Evolutionary conservation across 2,797 vertebrate species (phyloP).

Genomic region (Cichlasoma orientale): DNA sequence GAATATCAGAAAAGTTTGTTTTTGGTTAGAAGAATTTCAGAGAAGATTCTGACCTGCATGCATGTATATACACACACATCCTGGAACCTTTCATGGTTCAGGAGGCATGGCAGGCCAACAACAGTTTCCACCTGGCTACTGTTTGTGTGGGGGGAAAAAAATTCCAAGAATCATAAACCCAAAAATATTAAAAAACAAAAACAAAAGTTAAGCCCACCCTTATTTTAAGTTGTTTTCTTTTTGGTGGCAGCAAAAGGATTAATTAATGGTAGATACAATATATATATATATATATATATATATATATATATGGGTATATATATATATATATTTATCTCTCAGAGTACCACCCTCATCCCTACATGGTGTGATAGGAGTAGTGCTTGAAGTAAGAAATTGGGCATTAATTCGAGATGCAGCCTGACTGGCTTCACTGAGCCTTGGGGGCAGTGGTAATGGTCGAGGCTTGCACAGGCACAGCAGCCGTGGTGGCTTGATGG

Average conservation of each 20-base stretch:
- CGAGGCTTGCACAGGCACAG: slow-evolving; percentile 84
- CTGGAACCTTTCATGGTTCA: slow-evolving; percentile 49
- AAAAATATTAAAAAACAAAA: slow-evolving; percentile 23
- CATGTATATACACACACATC: slow-evolving; percentile 46
- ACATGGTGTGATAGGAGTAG: slow-evolving; percentile 54
- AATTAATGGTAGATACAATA: slow-evolving; percentile 75
- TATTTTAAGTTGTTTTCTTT: slow-evolving; percentile 75
- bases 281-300: too few relatives aligned
- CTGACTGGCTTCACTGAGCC: slow-evolving; percentile 89
- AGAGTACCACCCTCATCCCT: slow-evolving; percentile 50
- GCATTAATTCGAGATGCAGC: slow-evolving; percentile 39
- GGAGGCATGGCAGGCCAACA: slow-evolving; percentile 55
- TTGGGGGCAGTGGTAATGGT: slow-evolving; percentile 98
- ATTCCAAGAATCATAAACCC: slow-evolving; percentile 48
- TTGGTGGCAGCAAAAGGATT: slow-evolving; percentile 85
- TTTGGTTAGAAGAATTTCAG: slow-evolving; percentile 87
- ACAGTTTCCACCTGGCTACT: slow-evolving; percentile 58
- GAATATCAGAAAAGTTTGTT: slow-evolving; percentile 82
- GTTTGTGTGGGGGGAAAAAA: slow-evolving; percentile 43
- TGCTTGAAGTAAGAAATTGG: slow-evolving; percentile 54
- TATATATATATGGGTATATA: too few relatives aligned
- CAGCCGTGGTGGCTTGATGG: slow-evolving; percentile 89
- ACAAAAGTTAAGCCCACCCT: slow-evolving; percentile 60
- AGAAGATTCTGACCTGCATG: slow-evolving; percentile 84
- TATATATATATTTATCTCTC: too few relatives aligned